phyloP scores from a whole-genome alignment of 2,888 invertebrate species.

The Aricia artaxerxes region DNA sequence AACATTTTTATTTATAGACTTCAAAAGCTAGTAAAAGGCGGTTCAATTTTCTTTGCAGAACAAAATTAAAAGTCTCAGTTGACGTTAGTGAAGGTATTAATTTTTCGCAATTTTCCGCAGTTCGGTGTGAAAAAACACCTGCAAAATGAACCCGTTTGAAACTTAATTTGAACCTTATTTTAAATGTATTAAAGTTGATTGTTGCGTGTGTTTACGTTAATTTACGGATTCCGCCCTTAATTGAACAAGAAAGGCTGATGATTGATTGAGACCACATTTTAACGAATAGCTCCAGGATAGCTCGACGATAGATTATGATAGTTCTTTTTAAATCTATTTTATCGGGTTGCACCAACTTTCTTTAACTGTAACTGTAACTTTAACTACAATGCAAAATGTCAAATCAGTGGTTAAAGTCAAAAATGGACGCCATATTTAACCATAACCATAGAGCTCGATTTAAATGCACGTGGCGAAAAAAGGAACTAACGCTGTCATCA shows the following conservation, averaged over 20 bases:
- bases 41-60: constrained; percentile 14
- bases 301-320: not conserved
- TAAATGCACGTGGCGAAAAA: no score
- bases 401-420: no score
- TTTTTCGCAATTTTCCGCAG: constrained; percentile 22
- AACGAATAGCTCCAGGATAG: not conserved
- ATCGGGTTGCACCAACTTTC: not conserved
- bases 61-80: constrained; percentile 1
- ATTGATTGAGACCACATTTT: constrained; percentile 23
- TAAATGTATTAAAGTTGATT: not conserved
- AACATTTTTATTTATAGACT: constrained; percentile 14
- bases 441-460: no score
- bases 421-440: no score
- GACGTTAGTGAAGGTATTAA: constrained; percentile 18
- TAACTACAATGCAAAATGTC: no score
- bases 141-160: not conserved
- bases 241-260: constrained; percentile 6
- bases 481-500: no score
- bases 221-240: not conserved
- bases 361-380: no score
- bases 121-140: constrained; percentile 21
- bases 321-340: not conserved
- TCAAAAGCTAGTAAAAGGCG: constrained; percentile 3
- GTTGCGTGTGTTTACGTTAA: not conserved
- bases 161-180: not conserved